phyloP scores from a whole-genome alignment of 2,888 invertebrate species.

The Platerodrilus igneus region DNA sequence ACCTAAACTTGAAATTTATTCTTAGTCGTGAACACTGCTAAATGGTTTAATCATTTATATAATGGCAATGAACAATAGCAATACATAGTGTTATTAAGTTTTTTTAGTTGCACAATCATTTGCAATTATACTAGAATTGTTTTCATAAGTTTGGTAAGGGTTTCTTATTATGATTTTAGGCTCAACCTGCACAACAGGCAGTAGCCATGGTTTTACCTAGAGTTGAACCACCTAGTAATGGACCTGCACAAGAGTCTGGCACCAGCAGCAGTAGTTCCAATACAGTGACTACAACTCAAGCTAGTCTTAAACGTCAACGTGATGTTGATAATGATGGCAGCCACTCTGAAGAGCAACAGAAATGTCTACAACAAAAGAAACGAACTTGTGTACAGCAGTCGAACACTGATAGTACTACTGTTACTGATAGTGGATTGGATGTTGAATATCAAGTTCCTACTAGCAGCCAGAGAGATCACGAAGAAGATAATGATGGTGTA shows the following conservation, averaged over 20 bases:
- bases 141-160: too few species aligned
- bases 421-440: constrained; percentile 57
- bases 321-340: constrained; percentile 55
- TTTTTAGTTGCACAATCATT: too few species aligned
- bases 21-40: too few species aligned
- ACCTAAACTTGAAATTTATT: too few species aligned
- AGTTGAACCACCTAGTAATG: constrained; percentile 59
- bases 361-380: constrained; percentile 48
- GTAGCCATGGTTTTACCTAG: constrained; percentile 69
- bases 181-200: constrained; percentile 52
- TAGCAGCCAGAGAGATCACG: constrained; percentile 81
- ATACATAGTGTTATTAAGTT: too few species aligned
- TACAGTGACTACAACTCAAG: constrained; percentile 65
- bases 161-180: constrained; percentile 10
- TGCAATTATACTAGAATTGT: too few species aligned
- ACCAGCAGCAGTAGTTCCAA: constrained; percentile 56
- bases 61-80: too few species aligned
- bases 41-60: too few species aligned
- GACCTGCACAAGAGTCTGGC: constrained; percentile 41
- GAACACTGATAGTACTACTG: constrained; percentile 20
- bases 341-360: constrained; percentile 47
- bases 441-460: constrained; percentile 84
- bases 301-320: constrained; percentile 57
- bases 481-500: constrained; percentile 63
- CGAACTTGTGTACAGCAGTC: constrained; percentile 50